These are phyloP conservation scores for Rugalucina vietnamica DNA, from an alignment of 2,888 invertebrate genomes.

Conservation along the genomic window DNA sequence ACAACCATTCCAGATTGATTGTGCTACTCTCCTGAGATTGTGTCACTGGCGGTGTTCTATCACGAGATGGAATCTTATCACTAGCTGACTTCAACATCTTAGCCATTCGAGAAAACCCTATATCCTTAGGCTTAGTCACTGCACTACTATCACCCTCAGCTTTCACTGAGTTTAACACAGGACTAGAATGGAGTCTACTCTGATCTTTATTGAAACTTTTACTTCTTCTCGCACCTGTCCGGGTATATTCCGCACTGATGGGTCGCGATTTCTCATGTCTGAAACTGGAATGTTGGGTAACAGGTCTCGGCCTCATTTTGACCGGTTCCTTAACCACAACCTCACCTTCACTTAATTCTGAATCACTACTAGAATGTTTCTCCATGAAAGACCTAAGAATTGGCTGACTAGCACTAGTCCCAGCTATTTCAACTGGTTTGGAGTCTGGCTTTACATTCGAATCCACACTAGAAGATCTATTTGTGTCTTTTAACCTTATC, in stretches of 20 bases:
- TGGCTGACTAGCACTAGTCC: slow-evolving; percentile 54
- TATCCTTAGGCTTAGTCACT: slow-evolving; percentile 53
- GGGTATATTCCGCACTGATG: slow-evolving; percentile 60
- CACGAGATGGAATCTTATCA: slow-evolving; percentile 44
- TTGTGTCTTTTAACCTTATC: not conserved
- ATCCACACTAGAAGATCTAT: slow-evolving; percentile 1
- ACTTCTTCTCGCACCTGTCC: slow-evolving; percentile 28
- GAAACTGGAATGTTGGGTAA: not conserved
- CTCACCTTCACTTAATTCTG: slow-evolving; percentile 70
- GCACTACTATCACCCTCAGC: slow-evolving; percentile 3
- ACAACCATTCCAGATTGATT: slow-evolving; percentile 88
- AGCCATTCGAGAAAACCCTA: slow-evolving; percentile 58
- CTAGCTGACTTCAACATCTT: slow-evolving; percentile 57
- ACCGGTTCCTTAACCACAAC: slow-evolving; percentile 42
- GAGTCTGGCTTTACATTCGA: not conserved
- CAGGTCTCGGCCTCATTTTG: not conserved
- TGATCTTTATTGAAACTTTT: slow-evolving; percentile 41
- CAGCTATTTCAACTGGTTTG: not conserved
- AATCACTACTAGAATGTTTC: slow-evolving; percentile 66
- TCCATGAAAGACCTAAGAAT: slow-evolving; percentile 17
- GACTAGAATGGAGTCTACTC: slow-evolving; percentile 60
- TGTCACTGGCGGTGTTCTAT: slow-evolving; percentile 25
- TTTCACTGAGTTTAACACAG: slow-evolving; percentile 34
- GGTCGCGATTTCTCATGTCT: slow-evolving; percentile 45
- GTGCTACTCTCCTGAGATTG: slow-evolving; percentile 84